A percentile compares a stretch with the other conserved stretches of the same genome.
Conservation (phyloP, 2,113 vertebrate species). For the Pluvialis apricaria region DNA sequence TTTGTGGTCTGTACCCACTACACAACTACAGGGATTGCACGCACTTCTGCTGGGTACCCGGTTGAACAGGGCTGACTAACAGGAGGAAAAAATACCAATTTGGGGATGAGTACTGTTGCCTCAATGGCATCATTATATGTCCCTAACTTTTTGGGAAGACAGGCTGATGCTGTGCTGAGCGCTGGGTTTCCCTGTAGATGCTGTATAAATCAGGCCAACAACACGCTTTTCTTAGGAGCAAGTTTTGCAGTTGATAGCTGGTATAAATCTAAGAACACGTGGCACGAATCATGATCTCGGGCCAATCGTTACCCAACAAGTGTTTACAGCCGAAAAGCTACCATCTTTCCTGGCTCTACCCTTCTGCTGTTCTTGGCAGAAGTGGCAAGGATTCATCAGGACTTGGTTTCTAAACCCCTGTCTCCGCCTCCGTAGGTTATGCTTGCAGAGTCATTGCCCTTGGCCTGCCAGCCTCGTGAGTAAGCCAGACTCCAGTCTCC, state of each 20-base stretch:
- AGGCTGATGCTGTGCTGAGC: background rate
- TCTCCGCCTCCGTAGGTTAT: background rate
- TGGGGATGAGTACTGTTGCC: background rate
- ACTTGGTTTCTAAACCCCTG: background rate
- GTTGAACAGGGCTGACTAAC: background rate
- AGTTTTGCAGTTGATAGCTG: background rate
- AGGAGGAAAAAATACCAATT: background rate
- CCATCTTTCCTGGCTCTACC: background rate
- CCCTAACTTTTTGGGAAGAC: background rate
- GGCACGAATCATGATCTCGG: background rate
- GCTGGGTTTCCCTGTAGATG: background rate
- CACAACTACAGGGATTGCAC: rapidly evolving
- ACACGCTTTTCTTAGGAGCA: background rate
- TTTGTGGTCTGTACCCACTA: rapidly evolving
- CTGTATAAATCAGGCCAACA: background rate
- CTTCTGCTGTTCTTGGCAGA: slow-evolving; percentile 29
- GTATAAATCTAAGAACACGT: background rate
- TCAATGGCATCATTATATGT: background rate
- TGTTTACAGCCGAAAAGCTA: background rate
- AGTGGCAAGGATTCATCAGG: background rate
- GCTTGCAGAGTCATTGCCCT: background rate
- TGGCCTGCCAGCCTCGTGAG: background rate
- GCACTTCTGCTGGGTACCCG: background rate
- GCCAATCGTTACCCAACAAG: background rate
- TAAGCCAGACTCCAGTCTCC: background rate